Base-by-base conservation (phyloP, 2,888 invertebrate species). In the Cataglyphis cursor region DNA sequence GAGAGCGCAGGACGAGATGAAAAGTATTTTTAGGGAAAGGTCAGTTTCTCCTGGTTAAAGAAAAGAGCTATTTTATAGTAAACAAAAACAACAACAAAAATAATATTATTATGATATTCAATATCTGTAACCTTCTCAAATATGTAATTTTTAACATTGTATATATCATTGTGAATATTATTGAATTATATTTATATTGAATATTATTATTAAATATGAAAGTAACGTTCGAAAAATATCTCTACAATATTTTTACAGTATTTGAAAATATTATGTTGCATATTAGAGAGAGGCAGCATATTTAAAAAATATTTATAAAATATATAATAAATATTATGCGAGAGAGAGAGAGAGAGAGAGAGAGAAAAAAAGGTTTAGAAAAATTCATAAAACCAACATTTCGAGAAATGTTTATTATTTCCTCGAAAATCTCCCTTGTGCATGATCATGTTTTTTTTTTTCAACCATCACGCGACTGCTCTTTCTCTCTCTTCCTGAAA, bases 391-490 rank as follows among this genome's bases (percentile, higher is more conserved):
- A 51, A 51, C n/a, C 48, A 51, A 51, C n/a, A n/a, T 51, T 51
- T 51, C 48, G 48, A 51, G 48, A 51, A 51, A 51, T 18, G n/a
- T 51, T n/a, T n/a, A 51, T 51, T 51, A 51, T n/a, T 51, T 51
- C n/a, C n/a, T 8, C 8, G 48, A 8, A 51, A 51, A 51, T 51
- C 8, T n/a, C 1, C 8, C 8, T n/a, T n/a, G 12, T 2, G 15
- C 15, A 59, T 12, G 9, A 61, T 28, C 31, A 24, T 24, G 31
- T 31, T 31, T 18, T 24, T 10, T 28, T 15, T 24, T 10, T 28
- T 15, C 61, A 31, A 21, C n/a, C 8, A 51, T 51, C 48, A 51
- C 48, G 48, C 48, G 54, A 21, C 54, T 57, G 54, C 61, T 61
- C 28, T 61, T 31, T 24, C 4, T 3, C 5, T 28, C 31, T 28